Evolutionary conservation across 2,113 vertebrate genomes (phyloP).

Genomic region (Rhinoderma darwinii): DNA sequence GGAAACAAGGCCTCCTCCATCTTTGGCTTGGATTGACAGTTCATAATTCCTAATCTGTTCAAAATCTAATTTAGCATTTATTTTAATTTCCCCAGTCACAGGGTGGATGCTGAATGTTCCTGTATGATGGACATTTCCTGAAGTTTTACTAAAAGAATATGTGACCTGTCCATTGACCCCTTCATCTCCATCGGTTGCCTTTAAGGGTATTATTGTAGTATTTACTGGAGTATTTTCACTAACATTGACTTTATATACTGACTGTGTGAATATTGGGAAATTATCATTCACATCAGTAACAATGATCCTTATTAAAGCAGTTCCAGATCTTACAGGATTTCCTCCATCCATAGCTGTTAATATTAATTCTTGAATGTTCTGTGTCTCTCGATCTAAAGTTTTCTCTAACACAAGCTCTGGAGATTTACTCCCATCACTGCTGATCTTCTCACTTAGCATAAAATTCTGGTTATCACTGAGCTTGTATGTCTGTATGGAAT

Average conservation of each 20-base stretch:
- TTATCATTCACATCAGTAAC: constrained; percentile 71
- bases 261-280: constrained; percentile 69
- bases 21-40: constrained; percentile 70
- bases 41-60: constrained; percentile 68
- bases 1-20: constrained; percentile 69
- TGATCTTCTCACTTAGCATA: constrained; percentile 60
- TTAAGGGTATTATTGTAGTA: constrained; percentile 61
- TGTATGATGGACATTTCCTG: constrained; percentile 51
- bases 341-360: constrained; percentile 70
- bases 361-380: constrained; percentile 61
- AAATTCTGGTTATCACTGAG: constrained; percentile 65
- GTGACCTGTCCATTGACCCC: constrained; percentile 67
- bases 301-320: constrained; percentile 65
- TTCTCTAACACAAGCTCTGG: constrained; percentile 71
- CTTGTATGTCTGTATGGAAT: constrained; percentile 67
- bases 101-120: constrained; percentile 67
- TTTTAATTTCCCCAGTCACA: constrained; percentile 66
- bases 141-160: constrained; percentile 68
- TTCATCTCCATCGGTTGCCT: constrained; percentile 70
- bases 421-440: constrained; percentile 61
- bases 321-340: constrained; percentile 66
- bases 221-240: constrained; percentile 68
- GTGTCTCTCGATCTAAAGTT: constrained; percentile 67
- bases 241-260: constrained; percentile 63
- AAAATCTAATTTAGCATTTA: constrained; percentile 69